A percentile compares a stretch with the other conserved stretches of the same genome.
Conservation (phyloP, 2,888 invertebrate genomes). For the Stenurella melanura region DNA sequence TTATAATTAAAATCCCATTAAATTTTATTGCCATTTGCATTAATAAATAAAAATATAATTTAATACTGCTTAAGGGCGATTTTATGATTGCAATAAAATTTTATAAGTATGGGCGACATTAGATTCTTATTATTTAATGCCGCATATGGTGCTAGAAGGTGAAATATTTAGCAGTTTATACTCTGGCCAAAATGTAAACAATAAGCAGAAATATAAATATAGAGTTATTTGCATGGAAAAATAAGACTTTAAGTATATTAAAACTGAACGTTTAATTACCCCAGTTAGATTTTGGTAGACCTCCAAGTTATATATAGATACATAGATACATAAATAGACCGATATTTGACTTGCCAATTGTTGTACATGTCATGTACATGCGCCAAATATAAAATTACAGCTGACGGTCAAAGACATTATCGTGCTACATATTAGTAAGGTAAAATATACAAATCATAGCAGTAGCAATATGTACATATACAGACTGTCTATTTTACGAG, state of each 20-base stretch:
- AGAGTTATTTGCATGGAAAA: neutral
- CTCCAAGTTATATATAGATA: too few relatives aligned
- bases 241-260: neutral
- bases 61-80: neutral
- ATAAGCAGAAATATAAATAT: slow-evolving; percentile 5
- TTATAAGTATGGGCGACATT: slow-evolving; percentile 5
- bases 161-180: slow-evolving; percentile 11
- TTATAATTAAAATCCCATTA: slow-evolving; percentile 1
- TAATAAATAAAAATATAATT: slow-evolving; percentile 1
- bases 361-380: too few relatives aligned
- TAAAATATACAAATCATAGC: too few relatives aligned
- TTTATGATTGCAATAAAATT: slow-evolving; percentile 22
- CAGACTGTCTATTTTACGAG: too few relatives aligned
- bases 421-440: too few relatives aligned
- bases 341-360: too few relatives aligned
- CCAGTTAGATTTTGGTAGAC: too few relatives aligned
- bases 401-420: too few relatives aligned
- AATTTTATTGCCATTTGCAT: neutral
- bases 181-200: neutral
- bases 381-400: too few relatives aligned
- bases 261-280: too few relatives aligned
- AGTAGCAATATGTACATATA: too few relatives aligned
- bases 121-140: neutral
- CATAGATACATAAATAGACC: too few relatives aligned
- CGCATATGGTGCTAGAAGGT: slow-evolving; percentile 13